Base-by-base conservation (phyloP, 2,113 vertebrate species). In the Elachura formosa region DNA sequence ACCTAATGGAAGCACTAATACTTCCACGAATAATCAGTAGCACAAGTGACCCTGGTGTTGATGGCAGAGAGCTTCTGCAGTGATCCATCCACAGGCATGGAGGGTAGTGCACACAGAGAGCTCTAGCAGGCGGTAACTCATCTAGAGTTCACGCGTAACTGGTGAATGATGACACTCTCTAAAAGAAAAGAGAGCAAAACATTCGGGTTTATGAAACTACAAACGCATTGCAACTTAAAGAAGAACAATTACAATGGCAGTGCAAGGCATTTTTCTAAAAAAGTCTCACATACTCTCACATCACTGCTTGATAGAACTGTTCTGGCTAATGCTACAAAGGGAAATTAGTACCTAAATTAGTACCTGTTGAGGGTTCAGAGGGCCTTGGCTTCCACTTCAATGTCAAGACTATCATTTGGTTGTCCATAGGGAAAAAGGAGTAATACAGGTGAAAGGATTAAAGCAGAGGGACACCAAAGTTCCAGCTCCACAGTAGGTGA, bases 81-180 rank as follows among this genome's bases (percentile, higher is more conserved):
- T 54, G 83, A 83, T 97, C 96, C 97, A 55, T 93, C 96, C 96
- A 71, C 82, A 56, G 84, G 93, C 89, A 58, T 66, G 96, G 96
- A 92, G 94, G 93, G 96, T 25, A 87, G 94, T 87, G 81, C 96
- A 90, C 87, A 86, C 88, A 82, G 76, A 80, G 90, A 74, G 64
- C n/a, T n/a, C 31, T 31, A 76, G 61, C 31, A 5, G 91, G 95
- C 18, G 17, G 89, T 56, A 82, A 90, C 90, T 98, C 98, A 98
- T 98, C 98, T 97, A 87, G 98, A 97, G 96, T 96, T 98, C 98
- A 98, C 97, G 55, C 96, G 98, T 96, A 99, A 97, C 96, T 98
- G 98, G 96, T 98, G 98, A 95, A 99, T 98, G 96, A 98, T 90
- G 98, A 99, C 96, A 82, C 98, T 98, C 97, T 98, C 98, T 99